Conservation (phyloP, 23 tunicate genomes). For the Aplidium turbinatum region DNA sequence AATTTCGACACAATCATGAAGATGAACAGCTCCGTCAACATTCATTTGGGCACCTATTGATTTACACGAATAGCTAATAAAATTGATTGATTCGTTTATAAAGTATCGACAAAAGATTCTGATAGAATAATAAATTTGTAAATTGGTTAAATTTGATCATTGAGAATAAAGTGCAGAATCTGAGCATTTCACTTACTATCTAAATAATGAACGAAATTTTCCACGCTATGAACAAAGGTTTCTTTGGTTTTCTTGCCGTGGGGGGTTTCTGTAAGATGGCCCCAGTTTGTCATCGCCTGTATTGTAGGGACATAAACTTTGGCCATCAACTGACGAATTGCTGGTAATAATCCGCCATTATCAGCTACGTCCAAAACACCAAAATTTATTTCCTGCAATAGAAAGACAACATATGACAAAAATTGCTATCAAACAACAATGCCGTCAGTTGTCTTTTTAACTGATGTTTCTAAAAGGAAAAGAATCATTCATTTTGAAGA, state of each 20-base stretch:
- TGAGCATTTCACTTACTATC: conserved; percentile 84
- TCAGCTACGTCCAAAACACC: conserved; percentile 83
- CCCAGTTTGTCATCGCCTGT: conserved; percentile 82
- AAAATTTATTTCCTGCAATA: conserved; percentile 78
- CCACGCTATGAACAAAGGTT: conserved; percentile 68
- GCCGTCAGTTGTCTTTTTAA: too few relatives aligned
- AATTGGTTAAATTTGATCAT: too few relatives aligned
- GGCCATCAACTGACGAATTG: conserved; percentile 73
- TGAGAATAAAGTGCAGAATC: too few relatives aligned
- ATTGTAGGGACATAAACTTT: conserved; percentile 77
- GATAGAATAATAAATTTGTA: too few relatives aligned
- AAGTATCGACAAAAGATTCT: too few relatives aligned
- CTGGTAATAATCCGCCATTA: conserved; percentile 82
- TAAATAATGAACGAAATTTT: conserved; percentile 82
- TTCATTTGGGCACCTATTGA: conserved; percentile 96
- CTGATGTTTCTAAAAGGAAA: too few relatives aligned
- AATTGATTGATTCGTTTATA: too few relatives aligned
- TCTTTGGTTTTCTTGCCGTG: conserved; percentile 89
- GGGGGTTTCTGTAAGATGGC: conserved; percentile 66
- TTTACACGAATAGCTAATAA: too few relatives aligned
- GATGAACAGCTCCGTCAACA: conserved; percentile 85
- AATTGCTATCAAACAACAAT: too few relatives aligned
- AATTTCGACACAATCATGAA: conserved; percentile 65
- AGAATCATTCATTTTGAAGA: too few relatives aligned
- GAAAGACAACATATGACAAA: background rate